Evolutionary conservation across 2,797 vertebrate species (phyloP).

Genomic region (Propithecus deckenii): DNA sequence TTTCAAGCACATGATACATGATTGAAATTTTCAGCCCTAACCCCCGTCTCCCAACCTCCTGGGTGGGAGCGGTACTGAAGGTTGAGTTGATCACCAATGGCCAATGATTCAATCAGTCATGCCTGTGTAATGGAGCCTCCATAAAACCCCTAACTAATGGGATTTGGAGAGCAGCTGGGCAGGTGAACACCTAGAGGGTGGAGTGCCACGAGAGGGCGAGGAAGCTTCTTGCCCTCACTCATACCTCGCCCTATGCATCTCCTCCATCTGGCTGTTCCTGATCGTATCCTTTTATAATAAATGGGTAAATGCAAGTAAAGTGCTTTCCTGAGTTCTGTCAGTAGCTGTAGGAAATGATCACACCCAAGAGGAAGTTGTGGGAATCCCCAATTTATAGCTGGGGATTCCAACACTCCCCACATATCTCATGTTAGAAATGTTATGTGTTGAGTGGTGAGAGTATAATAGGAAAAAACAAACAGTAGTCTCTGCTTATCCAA

Average conservation of each 20-base stretch:
- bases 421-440: background rate
- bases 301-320: background rate
- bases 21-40: background rate
- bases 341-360: background rate
- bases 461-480: no score
- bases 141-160: background rate
- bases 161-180: background rate
- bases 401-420: background rate
- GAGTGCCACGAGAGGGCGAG: fast-evolving
- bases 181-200: background rate
- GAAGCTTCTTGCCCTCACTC: background rate
- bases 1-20: background rate
- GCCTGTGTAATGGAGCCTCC: background rate
- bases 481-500: background rate
- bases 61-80: background rate
- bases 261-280: background rate
- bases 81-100: background rate
- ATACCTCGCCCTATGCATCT: background rate
- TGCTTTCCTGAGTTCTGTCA: background rate
- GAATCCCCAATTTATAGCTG: background rate
- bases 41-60: background rate
- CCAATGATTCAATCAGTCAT: background rate
- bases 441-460: background rate
- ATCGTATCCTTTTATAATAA: background rate
- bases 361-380: background rate